Evolutionary conservation across 23 tunicate genomes (phyloP), one percentile per base, ranked within the genome.

Genomic region (Ciona savignyi): DNA sequence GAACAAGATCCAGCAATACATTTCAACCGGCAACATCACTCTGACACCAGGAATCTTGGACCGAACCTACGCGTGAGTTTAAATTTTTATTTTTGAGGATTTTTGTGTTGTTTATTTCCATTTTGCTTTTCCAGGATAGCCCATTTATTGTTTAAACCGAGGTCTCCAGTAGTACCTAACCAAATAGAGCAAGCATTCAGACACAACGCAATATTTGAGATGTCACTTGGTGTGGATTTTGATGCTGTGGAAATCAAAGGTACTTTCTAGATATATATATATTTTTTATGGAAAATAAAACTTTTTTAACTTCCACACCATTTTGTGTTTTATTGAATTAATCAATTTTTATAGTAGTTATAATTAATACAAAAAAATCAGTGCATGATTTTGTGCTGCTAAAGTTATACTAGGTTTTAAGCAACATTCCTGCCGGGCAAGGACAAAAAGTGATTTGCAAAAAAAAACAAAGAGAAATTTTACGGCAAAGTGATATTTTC

Each of bases 51-150:
- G 96, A 32, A 72, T 82, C 0, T 30, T 71, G 65, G 75, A 72
- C 21, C 27, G 96, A 60, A 88, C 87, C 19, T 88, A 63, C 61
- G 96, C 87, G 96, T 88, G 62, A 81, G 96, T 77, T 42, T 9
- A n/a, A 63, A n/a, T n/a, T 4, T 63, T 63, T 63, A n/a, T 63
- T 63, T 63, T 63, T 63, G 4, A 63, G 22, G 22, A n/a, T 9
- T 63, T 63, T 63, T 63, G 4, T 63, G 26, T 25, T 63, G 4
- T 63, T 25, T 63, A 63, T 63, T 63, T 63, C 6, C 22, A 9
- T 63, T 63, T 63, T 63, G 6, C 15, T n/a, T 63, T 23, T 63
- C 28, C 28, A 63, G 28, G 28, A 63, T 76, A 26, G 96, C 72
- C 23, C 75, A 77, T 24, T 51, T 88, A 70, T 88, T 88, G 34